These are phyloP conservation scores for Eilema caniola DNA, from an alignment of 2,888 invertebrate species.

Conservation along the genomic window DNA sequence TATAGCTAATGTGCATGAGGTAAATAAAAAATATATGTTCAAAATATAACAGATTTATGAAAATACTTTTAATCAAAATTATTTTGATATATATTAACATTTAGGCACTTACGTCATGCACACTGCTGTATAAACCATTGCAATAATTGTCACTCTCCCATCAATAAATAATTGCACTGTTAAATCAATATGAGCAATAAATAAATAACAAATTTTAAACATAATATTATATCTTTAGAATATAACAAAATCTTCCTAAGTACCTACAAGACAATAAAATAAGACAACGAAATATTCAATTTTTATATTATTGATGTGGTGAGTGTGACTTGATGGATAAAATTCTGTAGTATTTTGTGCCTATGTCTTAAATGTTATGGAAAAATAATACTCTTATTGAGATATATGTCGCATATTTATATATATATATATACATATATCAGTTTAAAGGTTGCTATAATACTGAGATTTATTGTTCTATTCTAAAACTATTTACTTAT, in stretches of 20 bases:
- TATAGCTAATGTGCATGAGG: conserved; percentile 17
- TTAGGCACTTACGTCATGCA: conserved; percentile 22
- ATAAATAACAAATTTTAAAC: conserved; percentile 5
- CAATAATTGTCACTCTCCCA: conserved; percentile 18
- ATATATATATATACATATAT: conserved; percentile 8
- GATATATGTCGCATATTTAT: too few relatives aligned
- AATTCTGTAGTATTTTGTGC: conserved; percentile 18
- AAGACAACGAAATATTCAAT: background rate
- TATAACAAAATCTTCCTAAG: conserved; percentile 3
- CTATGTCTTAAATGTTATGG: conserved; percentile 26
- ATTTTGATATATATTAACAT: background rate
- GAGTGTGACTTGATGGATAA: background rate
- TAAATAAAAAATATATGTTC: background rate
- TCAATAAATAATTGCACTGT: conserved; percentile 28
- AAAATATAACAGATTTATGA: background rate
- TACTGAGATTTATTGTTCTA: conserved; percentile 47
- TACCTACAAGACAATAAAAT: background rate
- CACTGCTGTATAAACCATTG: conserved; percentile 16
- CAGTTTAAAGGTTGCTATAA: conserved; percentile 30
- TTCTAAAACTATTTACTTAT: conserved; percentile 34
- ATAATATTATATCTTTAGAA: conserved; percentile 17
- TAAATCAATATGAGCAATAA: background rate
- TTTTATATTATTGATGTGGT: conserved; percentile 9
- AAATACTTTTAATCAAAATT: background rate
- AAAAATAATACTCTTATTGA: conserved; percentile 30